Base-by-base conservation (phyloP, 1,140 invertebrate genomes). In the Diorhabda sublineata region DNA sequence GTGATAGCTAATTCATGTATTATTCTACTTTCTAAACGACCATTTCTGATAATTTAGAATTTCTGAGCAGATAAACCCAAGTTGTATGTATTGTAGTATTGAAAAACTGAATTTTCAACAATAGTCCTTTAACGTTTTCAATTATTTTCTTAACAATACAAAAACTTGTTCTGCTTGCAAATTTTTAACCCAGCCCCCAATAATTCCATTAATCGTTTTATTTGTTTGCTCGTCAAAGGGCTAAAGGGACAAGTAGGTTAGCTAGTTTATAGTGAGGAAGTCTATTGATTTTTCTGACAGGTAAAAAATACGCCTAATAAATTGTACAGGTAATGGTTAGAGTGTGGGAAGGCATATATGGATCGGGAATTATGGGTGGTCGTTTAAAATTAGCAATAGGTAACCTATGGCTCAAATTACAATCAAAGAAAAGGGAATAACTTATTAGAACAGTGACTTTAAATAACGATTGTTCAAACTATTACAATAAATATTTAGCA, bases 291-390 rank as follows among this genome's bases (percentile, higher is more conserved):
- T 52, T 52, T 6, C 47, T 52, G 47, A 52, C 47, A 52, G 47
- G 47, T 52, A 52, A 52, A 52, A 52, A 52, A 52, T 52, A 52
- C 47, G 47, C n/a, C 47, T 52, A 52, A 52, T 52, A 52, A 52
- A 52, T 52, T 52, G 47, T 52, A 52, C 47, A 52, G 47, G 47
- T 52, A 52, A 52, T 6, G 47, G 47, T 52, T 52, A n/a, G n/a
- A 52, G 47, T 52, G 47, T 52, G 47, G 47, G 47, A 52, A 52
- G 47, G 47, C n/a, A 52, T 52, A 52, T 52, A 52, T 52, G n/a
- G 47, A 52, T 52, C n/a, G 47, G 47, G 47, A 52, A 52, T 52
- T 52, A 52, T 52, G 47, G 47, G 47, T 52, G 47, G 47, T 52
- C 47, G 6, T 6, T 6, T 3, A 52, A 6, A 52, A 52, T 52